Percentiles rank a stretch among this genome's conserved stretches.
Conservation (phyloP, 2,888 invertebrate genomes). For the Spodoptera picta region DNA sequence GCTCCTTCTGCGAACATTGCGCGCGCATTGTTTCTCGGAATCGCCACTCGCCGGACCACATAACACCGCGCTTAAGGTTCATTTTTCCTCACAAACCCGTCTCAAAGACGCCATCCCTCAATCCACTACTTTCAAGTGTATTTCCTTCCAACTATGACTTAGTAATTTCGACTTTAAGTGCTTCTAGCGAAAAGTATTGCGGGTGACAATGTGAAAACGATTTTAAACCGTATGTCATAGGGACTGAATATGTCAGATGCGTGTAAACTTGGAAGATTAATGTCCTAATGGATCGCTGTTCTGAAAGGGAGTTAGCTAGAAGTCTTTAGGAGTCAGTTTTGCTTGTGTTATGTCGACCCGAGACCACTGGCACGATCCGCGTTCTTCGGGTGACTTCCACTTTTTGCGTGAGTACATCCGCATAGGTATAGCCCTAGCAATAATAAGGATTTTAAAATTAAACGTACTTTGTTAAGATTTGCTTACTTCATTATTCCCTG, state of each 20-base stretch:
- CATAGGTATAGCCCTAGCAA: conserved; percentile 74
- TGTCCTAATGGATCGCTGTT: conserved; percentile 71
- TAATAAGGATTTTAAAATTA: conserved; percentile 80
- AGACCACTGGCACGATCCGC: conserved; percentile 80
- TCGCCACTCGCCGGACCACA: conserved; percentile 77
- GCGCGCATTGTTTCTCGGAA: conserved; percentile 85
- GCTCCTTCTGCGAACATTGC: conserved; percentile 84
- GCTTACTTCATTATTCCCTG: too few relatives aligned
- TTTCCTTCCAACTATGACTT: conserved; percentile 71
- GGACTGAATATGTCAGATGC: conserved; percentile 68
- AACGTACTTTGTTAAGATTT: conserved; percentile 46
- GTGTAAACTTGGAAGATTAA: conserved; percentile 70
- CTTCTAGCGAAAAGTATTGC: conserved; percentile 55
- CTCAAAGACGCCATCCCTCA: conserved; percentile 77
- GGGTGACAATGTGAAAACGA: conserved; percentile 69
- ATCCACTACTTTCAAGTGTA: conserved; percentile 68
- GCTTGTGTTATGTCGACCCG: conserved; percentile 65
- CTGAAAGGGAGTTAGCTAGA: conserved; percentile 70
- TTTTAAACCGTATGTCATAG: conserved; percentile 73
- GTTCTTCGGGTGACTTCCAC: conserved; percentile 84
- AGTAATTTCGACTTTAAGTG: conserved; percentile 74
- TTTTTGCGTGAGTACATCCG: conserved; percentile 84
- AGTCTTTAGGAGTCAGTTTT: conserved; percentile 72
- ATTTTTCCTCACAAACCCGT: conserved; percentile 70
- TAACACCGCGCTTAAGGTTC: conserved; percentile 72